Conservation (phyloP, 2,888 invertebrate species). For the Drosophila kambysellisi region DNA sequence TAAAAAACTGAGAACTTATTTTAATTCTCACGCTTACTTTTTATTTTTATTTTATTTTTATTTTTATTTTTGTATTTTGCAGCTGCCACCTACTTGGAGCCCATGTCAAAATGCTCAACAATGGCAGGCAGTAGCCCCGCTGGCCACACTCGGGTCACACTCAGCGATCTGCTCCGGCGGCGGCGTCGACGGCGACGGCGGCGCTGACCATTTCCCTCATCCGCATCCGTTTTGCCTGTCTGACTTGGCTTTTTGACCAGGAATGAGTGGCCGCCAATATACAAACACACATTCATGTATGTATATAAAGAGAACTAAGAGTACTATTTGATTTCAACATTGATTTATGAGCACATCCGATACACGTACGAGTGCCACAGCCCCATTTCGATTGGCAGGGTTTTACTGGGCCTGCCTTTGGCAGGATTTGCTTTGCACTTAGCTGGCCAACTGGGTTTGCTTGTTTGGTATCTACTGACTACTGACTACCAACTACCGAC, state of each 20-base stretch:
- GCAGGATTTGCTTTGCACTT: conserved; percentile 75
- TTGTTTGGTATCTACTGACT: conserved; percentile 18
- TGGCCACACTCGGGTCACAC: conserved; percentile 28
- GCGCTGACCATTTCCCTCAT: conserved; percentile 69
- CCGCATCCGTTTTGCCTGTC: conserved; percentile 59
- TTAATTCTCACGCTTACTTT: conserved; percentile 69
- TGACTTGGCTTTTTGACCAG: conserved; percentile 18
- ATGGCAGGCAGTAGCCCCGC: conserved; percentile 4
- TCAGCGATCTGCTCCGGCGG: conserved; percentile 32
- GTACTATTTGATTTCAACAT: conserved; percentile 80
- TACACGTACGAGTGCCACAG: conserved; percentile 58
- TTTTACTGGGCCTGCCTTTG: conserved; percentile 57
- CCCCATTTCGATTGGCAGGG: conserved; percentile 52
- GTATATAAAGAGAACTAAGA: conserved; percentile 60
- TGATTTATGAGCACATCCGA: conserved; percentile 80
- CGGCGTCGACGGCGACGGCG: background rate
- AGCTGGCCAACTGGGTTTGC: conserved; percentile 46
- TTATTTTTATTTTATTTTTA: background rate
- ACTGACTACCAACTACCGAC: background rate
- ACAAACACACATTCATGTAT: background rate
- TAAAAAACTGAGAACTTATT: conserved; percentile 63
- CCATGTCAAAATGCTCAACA: conserved; percentile 62
- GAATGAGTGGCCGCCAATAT: conserved; percentile 20
- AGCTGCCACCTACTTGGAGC: conserved; percentile 57
- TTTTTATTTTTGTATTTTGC: conserved; percentile 17